Percentiles rank a stretch among this genome's conserved stretches.
Evolutionary conservation across 1,140 invertebrate genomes (phyloP).

Genomic region (Leguminivora glycinivorella): DNA sequence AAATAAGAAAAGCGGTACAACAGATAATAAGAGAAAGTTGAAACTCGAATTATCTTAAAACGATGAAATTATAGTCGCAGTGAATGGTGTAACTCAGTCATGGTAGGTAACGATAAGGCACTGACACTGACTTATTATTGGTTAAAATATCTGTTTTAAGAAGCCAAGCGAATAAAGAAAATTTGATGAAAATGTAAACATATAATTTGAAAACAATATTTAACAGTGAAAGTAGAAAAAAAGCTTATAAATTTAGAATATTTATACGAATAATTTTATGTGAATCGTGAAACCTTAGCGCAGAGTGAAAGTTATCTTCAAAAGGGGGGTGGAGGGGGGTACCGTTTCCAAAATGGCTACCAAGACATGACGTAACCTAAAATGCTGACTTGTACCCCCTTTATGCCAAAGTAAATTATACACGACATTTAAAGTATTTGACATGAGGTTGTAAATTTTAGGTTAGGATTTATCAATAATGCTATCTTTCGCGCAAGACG

Average conservation of each 20-base stretch:
- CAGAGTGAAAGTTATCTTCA: conserved; percentile 22
- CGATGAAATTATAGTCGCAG: too few species aligned
- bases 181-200: background rate
- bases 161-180: background rate
- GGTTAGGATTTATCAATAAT: background rate
- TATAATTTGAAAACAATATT: background rate
- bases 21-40: too few species aligned
- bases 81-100: too few species aligned
- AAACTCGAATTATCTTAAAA: too few species aligned
- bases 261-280: background rate
- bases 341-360: conserved; percentile 21
- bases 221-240: background rate
- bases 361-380: conserved; percentile 11
- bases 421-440: background rate
- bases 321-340: background rate
- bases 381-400: background rate
- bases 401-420: background rate
- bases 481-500: background rate
- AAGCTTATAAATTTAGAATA: background rate
- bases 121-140: too few species aligned
- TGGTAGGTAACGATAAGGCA: too few species aligned
- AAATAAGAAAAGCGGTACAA: too few species aligned
- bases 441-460: background rate
- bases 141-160: too few species aligned
- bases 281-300: background rate